A percentile compares a stretch with the other conserved stretches of the same genome.
These are phyloP conservation scores for Halcyon chelicuti DNA, from an alignment of 2,797 vertebrate species.

Conservation along the genomic window DNA sequence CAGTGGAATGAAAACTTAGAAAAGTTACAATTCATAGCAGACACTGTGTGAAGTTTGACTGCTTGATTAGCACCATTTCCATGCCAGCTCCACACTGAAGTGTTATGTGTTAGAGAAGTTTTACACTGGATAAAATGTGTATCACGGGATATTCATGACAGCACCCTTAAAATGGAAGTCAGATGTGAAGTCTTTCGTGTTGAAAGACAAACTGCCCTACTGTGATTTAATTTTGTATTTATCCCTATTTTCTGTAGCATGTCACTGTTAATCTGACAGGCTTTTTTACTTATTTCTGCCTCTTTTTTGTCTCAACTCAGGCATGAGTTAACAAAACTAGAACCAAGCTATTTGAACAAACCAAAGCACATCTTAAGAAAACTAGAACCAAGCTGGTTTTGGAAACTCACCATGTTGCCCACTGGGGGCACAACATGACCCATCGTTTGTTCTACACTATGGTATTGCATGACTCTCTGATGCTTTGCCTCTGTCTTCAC, in stretches of 20 bases:
- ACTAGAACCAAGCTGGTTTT: background rate
- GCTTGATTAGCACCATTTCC: accelerated
- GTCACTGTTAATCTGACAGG: background rate
- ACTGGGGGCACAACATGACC: background rate
- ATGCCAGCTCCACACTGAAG: background rate
- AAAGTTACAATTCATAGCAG: background rate
- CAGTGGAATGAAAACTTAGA: background rate
- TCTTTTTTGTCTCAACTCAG: background rate
- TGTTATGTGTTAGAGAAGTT: accelerated
- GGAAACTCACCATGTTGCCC: background rate
- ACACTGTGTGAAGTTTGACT: background rate
- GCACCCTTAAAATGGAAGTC: background rate
- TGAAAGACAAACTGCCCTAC: background rate
- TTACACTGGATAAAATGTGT: background rate
- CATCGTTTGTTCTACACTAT: background rate
- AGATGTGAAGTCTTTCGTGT: background rate
- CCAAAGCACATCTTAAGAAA: background rate
- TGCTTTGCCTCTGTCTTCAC: background rate
- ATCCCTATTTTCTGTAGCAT: background rate
- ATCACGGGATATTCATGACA: background rate
- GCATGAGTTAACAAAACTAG: background rate
- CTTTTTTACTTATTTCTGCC: background rate
- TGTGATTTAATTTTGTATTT: background rate
- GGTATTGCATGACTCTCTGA: background rate
- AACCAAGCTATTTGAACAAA: background rate